phyloP scores from a whole-genome alignment of 2,797 vertebrate species.

The Sebastiscus albofasciatus region DNA sequence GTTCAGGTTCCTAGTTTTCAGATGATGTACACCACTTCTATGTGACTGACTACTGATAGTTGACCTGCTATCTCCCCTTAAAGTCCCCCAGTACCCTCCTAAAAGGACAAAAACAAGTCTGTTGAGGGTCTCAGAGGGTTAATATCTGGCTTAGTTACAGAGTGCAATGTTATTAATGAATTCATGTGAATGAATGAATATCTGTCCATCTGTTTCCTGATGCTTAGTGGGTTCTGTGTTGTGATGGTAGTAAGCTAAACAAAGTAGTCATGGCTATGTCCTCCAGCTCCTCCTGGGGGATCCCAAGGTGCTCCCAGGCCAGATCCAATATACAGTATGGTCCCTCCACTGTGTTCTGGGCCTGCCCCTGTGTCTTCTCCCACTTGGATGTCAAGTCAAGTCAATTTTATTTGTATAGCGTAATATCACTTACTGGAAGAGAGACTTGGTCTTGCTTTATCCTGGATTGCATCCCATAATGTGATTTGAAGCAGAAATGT shows the following conservation, averaged over 20 bases:
- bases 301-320: not conserved
- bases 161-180: not conserved
- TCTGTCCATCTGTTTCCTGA: not conserved
- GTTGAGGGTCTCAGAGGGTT: no score
- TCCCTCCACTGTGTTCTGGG: not conserved
- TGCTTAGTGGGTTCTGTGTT: not conserved
- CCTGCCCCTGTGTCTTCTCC: not conserved
- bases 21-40: no score
- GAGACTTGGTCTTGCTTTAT: not conserved
- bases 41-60: no score
- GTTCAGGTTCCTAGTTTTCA: no score
- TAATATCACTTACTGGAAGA: not conserved
- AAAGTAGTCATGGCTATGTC: not conserved
- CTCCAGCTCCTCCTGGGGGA: not conserved
- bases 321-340: not conserved
- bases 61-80: no score
- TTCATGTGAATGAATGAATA: not conserved
- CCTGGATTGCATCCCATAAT: not conserved
- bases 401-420: no score
- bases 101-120: no score
- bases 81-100: no score
- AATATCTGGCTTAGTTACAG: not conserved
- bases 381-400: not conserved
- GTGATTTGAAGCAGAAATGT: not conserved
- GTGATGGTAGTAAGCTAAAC: not conserved